Evolutionary conservation across 2,797 vertebrate species (phyloP), one percentile per base, ranked within the genome.

Genomic region (Dipus sagitta): DNA sequence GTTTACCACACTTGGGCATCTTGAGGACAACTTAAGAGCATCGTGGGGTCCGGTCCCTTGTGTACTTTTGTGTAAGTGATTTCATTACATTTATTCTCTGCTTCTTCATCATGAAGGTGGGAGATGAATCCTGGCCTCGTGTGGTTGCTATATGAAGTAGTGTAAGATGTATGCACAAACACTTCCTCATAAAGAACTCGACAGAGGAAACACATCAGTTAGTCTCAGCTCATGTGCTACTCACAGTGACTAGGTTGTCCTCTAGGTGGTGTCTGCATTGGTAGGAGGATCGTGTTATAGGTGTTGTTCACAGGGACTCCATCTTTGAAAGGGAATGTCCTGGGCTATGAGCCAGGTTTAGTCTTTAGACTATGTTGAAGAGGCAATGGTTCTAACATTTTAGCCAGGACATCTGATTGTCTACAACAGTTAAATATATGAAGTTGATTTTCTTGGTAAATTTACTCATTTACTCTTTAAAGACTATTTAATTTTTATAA

Each of bases 171-270:
- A 7, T 23, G 4, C 17, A 11, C 23, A 71, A 62, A 62, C 47
- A 60, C 34, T 28, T 30, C 34, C 32, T 80, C 14, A 18, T 26
- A 26, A 60, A 60, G 17, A 18, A 47, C 34, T 67, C 54, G 32
- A 24, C 68, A 62, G 13, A 34, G 21, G 38, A 54, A 79, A 17
- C 10, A 0, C 6, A 2, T 54, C n/a, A 18, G n/a, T 34, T 8
- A 0, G 1, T 10, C 0, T 62, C 11, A 17, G 58, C 2, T 47
- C 21, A 2, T 10, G 20, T n/a, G 28, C 30, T 23, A 32, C 34
- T 74, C 70, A 62, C 14, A 34, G 71, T 24, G 28, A 47, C 4
- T 26, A 74, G 70, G 4, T 9, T 62, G 32, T 26, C 15, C 17
- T 71, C 23, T 23, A 0, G 1, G 3, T 9, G 32, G 28, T 62